Evolutionary conservation across 1,140 invertebrate genomes (phyloP), one percentile per base, ranked within the genome.

Genomic region (Drosophila pruinosa): DNA sequence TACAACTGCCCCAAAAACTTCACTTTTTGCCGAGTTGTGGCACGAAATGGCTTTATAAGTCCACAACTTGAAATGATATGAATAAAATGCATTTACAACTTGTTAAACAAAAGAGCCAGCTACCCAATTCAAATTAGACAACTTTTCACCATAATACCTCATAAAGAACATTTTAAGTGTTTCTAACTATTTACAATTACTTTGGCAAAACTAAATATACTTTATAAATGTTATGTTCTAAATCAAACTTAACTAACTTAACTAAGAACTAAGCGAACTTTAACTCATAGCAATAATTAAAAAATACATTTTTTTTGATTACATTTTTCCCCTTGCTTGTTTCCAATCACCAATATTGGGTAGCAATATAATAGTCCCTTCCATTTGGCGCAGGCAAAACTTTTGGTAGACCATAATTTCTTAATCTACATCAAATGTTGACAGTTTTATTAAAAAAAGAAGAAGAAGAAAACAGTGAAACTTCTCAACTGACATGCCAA

Each of bases 361-460:
- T 39, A 43, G 31, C 53, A 57, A 58, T 58, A 12, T 52, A 57
- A 26, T 39, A 10, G 12, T 15, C 15, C 22, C 15, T 17, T 45
- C 43, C n/a, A 38, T 48, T 36, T 41, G 31, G 6, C 24, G 41
- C 45, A 36, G 58, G 4, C 7, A 22, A 56, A 78, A 65, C 58
- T 75, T 74, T 59, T 12, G 34, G 38, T 75, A 47, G 54, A 68
- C 82, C 77, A 86, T 85, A 86, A 88, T 86, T 86, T 88, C 81
- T 88, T 88, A 86, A 85, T 85, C 80, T 85, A 85, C 81, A 85
- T 85, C 80, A 85, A 85, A 78, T 85, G 80, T 71, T 86, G 78
- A 86, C 82, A 86, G 82, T 88, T 86, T 88, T 88, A 88, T 88
- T 81, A 86, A 86, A 86, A 88, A 86, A 85, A 77, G 4, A 0